Evolutionary conservation across 2,113 vertebrate genomes (phyloP).

Genomic region (Prochilodus magdalenae): DNA sequence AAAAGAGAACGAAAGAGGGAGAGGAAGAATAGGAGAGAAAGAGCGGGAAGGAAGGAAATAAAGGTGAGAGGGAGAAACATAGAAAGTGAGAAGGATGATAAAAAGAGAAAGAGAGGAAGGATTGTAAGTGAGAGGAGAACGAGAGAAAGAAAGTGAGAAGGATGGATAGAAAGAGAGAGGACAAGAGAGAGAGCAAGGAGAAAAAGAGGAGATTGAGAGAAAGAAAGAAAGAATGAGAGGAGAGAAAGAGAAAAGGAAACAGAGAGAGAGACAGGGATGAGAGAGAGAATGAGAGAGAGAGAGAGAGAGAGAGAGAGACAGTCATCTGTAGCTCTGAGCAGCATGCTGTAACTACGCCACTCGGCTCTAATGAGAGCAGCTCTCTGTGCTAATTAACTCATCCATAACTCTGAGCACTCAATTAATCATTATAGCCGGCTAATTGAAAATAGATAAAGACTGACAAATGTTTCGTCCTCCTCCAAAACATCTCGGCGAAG

Average conservation of each 20-base stretch:
- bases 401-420: conserved; percentile 83
- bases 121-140: no score
- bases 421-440: conserved; percentile 76
- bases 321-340: conserved; percentile 58
- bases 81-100: not conserved
- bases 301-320: conserved; percentile 33
- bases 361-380: conserved; percentile 79
- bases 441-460: conserved; percentile 77
- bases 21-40: no score
- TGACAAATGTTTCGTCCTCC: conserved; percentile 74
- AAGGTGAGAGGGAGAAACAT: not conserved
- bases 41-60: not conserved
- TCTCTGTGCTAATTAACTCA: conserved; percentile 82
- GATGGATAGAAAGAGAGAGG: not conserved
- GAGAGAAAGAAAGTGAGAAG: not conserved
- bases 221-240: not conserved
- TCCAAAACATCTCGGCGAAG: conserved; percentile 49
- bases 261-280: no score
- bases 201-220: not conserved
- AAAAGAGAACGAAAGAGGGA: not conserved
- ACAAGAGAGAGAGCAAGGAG: not conserved
- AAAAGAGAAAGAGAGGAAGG: no score
- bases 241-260: not conserved
- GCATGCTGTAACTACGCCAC: conserved; percentile 65
- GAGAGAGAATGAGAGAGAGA: conserved; percentile 4